Conservation (phyloP, 2,113 vertebrate genomes). For the Notechis scutatus region DNA sequence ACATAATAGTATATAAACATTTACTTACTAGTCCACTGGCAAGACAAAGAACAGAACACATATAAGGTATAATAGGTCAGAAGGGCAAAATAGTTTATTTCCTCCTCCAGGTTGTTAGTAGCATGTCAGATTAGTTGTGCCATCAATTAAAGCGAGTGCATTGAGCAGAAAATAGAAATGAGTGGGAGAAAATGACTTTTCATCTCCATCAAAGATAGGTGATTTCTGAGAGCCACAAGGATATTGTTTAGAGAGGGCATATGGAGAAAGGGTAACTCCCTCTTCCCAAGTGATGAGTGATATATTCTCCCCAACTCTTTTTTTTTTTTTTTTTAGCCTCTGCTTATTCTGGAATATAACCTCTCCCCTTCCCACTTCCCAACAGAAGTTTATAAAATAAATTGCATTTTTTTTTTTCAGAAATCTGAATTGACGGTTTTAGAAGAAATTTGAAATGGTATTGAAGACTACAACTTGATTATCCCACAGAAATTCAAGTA, state of each 20-base stretch:
- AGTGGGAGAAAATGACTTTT: neutral
- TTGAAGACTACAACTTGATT: neutral
- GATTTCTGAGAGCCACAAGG: neutral
- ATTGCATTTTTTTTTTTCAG: neutral
- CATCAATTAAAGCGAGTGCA: neutral
- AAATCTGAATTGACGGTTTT: neutral
- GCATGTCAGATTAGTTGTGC: neutral
- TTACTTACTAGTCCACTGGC: neutral
- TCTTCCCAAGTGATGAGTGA: neutral
- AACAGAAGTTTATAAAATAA: neutral
- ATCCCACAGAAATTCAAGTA: neutral
- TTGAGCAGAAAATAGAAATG: neutral
- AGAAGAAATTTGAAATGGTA: neutral
- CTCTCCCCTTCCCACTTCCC: neutral
- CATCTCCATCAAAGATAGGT: neutral
- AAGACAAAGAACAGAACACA: neutral
- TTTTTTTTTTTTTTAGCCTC: neutral
- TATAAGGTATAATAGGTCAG: neutral
- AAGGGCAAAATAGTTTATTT: neutral
- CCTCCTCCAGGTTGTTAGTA: neutral
- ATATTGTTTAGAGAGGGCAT: neutral
- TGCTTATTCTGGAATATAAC: neutral
- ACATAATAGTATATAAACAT: neutral
- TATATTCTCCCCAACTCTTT: neutral
- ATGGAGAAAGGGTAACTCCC: neutral